phyloP scores from a whole-genome alignment of 2,113 vertebrate species.

The Gila orcuttii region DNA sequence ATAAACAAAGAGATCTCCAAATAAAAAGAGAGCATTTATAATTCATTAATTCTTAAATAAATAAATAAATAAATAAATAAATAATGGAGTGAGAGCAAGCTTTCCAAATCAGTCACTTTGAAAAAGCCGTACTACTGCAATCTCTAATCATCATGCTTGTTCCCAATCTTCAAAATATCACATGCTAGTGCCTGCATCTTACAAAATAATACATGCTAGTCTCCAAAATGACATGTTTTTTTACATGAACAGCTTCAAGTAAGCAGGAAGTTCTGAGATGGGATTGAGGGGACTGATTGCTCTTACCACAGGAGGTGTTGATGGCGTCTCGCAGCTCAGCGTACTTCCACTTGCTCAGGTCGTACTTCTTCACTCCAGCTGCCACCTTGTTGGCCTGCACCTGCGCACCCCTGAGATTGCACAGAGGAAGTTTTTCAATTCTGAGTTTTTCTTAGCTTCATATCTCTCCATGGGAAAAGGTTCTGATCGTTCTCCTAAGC shows the following conservation, averaged over 20 bases:
- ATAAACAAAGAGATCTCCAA: neutral
- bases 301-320: slow-evolving; percentile 97
- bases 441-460: neutral
- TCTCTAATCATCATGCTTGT: neutral
- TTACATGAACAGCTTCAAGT: neutral
- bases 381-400: slow-evolving; percentile 96
- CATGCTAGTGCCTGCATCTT: neutral
- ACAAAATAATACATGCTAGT: neutral
- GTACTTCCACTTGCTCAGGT: slow-evolving; percentile 99
- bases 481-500: neutral
- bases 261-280: slow-evolving; percentile 9
- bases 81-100: neutral
- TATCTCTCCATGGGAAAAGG: neutral
- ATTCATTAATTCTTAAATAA: neutral
- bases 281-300: neutral
- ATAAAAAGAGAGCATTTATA: neutral
- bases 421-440: slow-evolving; percentile 4
- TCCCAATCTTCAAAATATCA: neutral
- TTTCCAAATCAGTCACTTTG: neutral
- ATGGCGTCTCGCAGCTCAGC: slow-evolving; percentile 97
- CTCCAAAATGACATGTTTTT: neutral
- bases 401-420: slow-evolving; percentile 81
- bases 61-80: neutral
- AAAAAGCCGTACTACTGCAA: neutral
- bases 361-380: slow-evolving; percentile 90